These are phyloP conservation scores for Pyrocephalus nanus DNA, from an alignment of 2,797 vertebrate genomes.

Conservation along the genomic window DNA sequence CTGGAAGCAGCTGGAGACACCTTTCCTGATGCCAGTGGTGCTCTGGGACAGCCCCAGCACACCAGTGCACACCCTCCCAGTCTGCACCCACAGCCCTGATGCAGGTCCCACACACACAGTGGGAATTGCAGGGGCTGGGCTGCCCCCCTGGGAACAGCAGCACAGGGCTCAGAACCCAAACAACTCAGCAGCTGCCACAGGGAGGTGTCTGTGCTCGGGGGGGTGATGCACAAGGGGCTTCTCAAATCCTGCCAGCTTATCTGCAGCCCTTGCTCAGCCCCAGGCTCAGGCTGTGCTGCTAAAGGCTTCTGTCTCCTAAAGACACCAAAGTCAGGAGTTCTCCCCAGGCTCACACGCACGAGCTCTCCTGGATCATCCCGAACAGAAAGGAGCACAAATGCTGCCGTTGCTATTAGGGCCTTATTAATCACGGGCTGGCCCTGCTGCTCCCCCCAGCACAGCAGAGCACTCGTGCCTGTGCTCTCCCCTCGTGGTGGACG, in stretches of 20 bases:
- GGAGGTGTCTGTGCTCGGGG: rapidly evolving
- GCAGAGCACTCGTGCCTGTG: neutral
- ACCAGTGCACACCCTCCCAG: neutral
- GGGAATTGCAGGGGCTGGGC: neutral
- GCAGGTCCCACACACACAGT: neutral
- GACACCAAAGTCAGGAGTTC: neutral
- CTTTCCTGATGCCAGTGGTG: too few relatives aligned
- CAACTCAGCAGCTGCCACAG: neutral
- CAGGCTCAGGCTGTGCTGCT: neutral
- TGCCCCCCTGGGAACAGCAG: neutral
- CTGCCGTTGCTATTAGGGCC: conserved; percentile 19
- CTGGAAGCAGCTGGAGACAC: neutral
- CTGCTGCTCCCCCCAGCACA: neutral
- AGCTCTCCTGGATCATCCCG: neutral
- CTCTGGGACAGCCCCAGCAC: neutral
- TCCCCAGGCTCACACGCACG: neutral
- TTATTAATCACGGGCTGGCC: conserved; percentile 4
- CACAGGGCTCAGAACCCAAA: neutral
- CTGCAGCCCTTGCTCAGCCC: neutral
- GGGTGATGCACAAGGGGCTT: neutral
- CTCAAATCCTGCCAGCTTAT: neutral
- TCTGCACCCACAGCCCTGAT: neutral
- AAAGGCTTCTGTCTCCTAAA: neutral
- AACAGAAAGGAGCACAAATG: neutral
- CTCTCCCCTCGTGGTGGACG: neutral